Percentiles rank a stretch among this genome's conserved stretches.
Conservation (phyloP, 2,797 vertebrate species). For the Graptemys geographica region DNA sequence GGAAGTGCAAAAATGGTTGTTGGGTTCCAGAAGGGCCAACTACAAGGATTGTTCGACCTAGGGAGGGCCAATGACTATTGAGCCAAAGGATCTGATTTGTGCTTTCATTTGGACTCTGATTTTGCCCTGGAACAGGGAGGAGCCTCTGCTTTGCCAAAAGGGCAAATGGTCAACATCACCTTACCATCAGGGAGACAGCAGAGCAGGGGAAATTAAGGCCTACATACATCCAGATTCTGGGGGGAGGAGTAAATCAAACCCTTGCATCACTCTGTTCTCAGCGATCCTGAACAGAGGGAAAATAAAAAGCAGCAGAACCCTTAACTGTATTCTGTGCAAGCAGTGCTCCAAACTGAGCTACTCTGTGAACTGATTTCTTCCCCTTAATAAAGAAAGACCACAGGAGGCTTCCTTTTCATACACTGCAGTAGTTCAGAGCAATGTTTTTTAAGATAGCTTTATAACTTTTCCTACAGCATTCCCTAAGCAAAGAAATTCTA, state of each 20-base stretch:
- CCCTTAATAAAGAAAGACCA: neutral
- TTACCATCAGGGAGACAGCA: accelerated
- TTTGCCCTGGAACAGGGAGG: neutral
- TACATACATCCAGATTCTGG: neutral
- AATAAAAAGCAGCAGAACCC: neutral
- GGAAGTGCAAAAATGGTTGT: neutral
- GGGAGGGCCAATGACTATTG: neutral
- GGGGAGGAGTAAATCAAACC: neutral
- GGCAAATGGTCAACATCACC: neutral
- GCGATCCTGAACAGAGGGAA: neutral
- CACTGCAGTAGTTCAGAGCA: accelerated
- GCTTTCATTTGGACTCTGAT: neutral
- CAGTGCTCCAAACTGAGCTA: neutral
- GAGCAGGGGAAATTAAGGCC: neutral
- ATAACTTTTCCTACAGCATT: neutral
- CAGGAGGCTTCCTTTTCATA: neutral
- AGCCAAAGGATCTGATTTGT: neutral
- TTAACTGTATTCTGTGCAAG: neutral
- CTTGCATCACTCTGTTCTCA: neutral
- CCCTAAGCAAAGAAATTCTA: accelerated
- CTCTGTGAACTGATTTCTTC: neutral
- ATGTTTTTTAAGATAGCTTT: neutral
- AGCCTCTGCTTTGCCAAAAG: neutral
- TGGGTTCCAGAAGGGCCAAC: neutral
- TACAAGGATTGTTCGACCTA: neutral